Conservation (phyloP, 2,797 vertebrate species). For the Leptoclinus maculatus region DNA sequence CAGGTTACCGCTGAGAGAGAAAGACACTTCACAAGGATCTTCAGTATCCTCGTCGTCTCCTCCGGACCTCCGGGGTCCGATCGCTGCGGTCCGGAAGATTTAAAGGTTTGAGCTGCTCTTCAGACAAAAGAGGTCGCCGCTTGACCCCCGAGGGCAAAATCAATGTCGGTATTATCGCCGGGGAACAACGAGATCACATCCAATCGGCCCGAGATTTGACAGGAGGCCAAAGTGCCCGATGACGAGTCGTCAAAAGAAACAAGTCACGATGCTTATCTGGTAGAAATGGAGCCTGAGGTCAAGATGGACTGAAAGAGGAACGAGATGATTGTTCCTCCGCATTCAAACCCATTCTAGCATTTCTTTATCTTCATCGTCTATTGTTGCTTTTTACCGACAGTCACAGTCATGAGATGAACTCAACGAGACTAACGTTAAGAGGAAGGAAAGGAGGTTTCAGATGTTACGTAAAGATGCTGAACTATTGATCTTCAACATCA, state of each 20-base stretch:
- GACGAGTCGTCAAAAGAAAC: not conserved
- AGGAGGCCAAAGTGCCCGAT: constrained; percentile 37
- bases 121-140: constrained; percentile 64
- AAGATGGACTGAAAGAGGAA: not conserved
- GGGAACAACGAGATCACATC: constrained; percentile 56
- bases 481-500: too few relatives aligned
- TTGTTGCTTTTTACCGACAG: not conserved
- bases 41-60: constrained; percentile 38
- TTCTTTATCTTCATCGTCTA: not conserved
- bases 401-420: not conserved
- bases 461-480: too few relatives aligned
- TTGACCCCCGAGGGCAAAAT: constrained; percentile 70
- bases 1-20: constrained; percentile 64
- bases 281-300: constrained; percentile 16
- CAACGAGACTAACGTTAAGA: too few relatives aligned
- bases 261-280: too few relatives aligned
- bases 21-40: constrained; percentile 62
- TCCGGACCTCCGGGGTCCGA: constrained; percentile 40
- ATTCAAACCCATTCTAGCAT: too few relatives aligned
- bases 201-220: constrained; percentile 21
- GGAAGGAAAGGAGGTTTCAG: too few relatives aligned
- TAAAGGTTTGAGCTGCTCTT: constrained; percentile 13
- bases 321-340: not conserved
- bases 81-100: not conserved
- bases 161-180: constrained; percentile 61